These are phyloP conservation scores for Turritopsis rubra DNA, from an alignment of 30 jellyfish, hydroid and myxozoan genomes.

Conservation along the genomic window DNA sequence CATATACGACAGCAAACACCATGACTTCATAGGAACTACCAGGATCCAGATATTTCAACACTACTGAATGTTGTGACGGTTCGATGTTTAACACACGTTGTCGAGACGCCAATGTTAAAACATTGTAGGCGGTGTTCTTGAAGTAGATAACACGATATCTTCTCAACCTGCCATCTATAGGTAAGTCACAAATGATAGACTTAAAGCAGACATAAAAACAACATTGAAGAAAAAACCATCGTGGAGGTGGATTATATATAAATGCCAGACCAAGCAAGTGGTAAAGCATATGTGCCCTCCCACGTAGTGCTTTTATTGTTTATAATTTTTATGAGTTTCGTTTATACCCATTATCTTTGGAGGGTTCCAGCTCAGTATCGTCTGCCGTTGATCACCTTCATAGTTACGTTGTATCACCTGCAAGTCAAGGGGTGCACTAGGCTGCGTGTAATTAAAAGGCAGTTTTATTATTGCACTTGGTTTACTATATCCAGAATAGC, in stretches of 20 bases:
- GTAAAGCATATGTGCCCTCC: background rate
- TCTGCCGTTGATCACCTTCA: slow-evolving; percentile 21
- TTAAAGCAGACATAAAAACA: too few relatives aligned
- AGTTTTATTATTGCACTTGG: slow-evolving; percentile 22
- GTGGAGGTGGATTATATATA: background rate
- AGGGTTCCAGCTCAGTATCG: slow-evolving; percentile 41
- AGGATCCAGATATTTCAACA: background rate
- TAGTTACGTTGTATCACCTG: slow-evolving; percentile 33
- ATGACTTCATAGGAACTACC: background rate
- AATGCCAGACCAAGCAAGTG: background rate
- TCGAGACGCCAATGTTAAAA: background rate
- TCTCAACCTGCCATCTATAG: background rate
- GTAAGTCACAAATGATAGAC: background rate
- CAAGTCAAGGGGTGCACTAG: slow-evolving; percentile 45
- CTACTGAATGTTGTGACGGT: background rate
- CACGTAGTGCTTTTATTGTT: background rate
- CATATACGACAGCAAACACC: background rate
- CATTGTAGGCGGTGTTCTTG: background rate
- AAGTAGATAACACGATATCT: slow-evolving; percentile 6
- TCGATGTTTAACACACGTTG: background rate
- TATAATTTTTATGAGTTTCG: background rate
- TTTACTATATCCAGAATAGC: slow-evolving; percentile 39
- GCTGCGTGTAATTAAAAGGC: slow-evolving; percentile 29
- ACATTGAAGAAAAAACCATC: too few relatives aligned
- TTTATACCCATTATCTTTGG: slow-evolving; percentile 39